These are phyloP conservation scores for Pteropus rufus DNA, from an alignment of 2,797 vertebrate species.

Conservation along the genomic window DNA sequence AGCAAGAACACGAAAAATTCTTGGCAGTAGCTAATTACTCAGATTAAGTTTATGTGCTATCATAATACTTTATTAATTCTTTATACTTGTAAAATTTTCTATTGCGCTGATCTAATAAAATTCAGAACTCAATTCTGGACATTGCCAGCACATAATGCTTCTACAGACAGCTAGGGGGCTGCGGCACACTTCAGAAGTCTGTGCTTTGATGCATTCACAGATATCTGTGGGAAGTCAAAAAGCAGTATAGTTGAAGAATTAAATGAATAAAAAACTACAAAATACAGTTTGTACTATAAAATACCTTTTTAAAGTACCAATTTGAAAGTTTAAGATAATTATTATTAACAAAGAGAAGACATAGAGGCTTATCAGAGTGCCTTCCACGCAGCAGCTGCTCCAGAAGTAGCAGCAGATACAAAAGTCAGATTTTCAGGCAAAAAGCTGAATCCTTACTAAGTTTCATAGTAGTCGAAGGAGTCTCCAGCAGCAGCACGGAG, in stretches of 20 bases:
- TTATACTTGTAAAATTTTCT: background rate
- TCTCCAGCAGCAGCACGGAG: background rate
- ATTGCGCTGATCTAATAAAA: constrained; percentile 18
- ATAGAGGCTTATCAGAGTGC: background rate
- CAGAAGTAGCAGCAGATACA: constrained; percentile 12
- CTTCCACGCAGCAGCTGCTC: background rate
- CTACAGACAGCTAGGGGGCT: background rate
- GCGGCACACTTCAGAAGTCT: background rate
- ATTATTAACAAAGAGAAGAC: constrained; percentile 19
- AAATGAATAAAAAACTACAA: background rate
- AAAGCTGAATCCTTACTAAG: constrained; percentile 22
- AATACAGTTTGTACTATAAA: background rate
- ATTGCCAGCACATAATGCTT: background rate
- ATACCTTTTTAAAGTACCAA: background rate
- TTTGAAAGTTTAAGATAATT: background rate
- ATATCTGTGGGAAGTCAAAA: background rate
- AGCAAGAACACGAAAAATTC: background rate
- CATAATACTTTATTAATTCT: background rate
- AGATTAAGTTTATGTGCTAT: background rate
- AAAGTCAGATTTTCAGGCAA: constrained; percentile 33
- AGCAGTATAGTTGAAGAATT: background rate
- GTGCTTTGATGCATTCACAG: background rate
- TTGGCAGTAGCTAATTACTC: background rate
- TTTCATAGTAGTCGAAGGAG: background rate
- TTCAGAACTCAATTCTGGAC: background rate